These are phyloP conservation scores for Myathropa florea DNA, from an alignment of 2,888 invertebrate species.

Conservation along the genomic window DNA sequence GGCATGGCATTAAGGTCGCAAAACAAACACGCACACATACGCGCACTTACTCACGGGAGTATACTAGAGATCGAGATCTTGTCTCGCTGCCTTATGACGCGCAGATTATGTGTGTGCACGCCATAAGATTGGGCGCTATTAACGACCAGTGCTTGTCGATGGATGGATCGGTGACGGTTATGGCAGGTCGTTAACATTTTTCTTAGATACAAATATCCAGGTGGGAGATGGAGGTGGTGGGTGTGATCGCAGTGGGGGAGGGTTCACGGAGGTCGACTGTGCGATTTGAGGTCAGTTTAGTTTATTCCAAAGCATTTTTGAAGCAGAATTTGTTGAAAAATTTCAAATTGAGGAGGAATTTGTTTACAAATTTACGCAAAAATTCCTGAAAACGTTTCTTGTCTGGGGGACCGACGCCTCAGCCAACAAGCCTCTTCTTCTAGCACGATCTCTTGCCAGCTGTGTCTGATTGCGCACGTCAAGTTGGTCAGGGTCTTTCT, in stretches of 20 bases:
- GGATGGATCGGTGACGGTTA: constrained; percentile 6
- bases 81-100: constrained; percentile 12
- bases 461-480: too few relatives aligned
- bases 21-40: not conserved
- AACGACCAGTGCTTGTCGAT: constrained; percentile 5
- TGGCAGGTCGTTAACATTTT: constrained; percentile 9
- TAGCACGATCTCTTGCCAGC: too few relatives aligned
- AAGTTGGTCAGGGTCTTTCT: too few relatives aligned
- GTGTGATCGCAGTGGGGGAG: not conserved
- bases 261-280: not conserved
- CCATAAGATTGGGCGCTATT: not conserved
- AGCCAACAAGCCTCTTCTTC: too few relatives aligned
- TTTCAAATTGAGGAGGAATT: not conserved
- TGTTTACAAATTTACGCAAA: too few relatives aligned
- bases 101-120: not conserved
- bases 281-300: not conserved
- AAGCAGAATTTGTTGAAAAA: not conserved
- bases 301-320: not conserved
- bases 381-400: too few relatives aligned
- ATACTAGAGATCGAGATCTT: not conserved
- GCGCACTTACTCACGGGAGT: not conserved
- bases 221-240: not conserved
- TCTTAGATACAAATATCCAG: not conserved
- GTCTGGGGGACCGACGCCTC: too few relatives aligned
- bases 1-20: constrained; percentile 33